These are phyloP conservation scores for Zophobas atratus DNA, from an alignment of 1,140 invertebrate genomes.

Conservation along the genomic window DNA sequence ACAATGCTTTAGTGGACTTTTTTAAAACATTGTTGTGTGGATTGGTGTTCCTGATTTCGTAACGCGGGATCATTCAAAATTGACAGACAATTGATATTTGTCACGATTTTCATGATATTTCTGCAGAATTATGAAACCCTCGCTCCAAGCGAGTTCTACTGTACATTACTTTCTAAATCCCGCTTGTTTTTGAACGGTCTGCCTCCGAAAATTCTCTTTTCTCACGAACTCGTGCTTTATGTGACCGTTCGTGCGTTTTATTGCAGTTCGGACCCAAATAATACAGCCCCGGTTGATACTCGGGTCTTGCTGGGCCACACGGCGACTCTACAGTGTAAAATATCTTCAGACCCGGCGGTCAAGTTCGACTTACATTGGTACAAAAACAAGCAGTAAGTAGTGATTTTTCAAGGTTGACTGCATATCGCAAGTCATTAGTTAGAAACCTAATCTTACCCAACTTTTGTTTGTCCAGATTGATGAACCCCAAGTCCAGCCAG, in stretches of 20 bases:
- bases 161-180: too few species aligned
- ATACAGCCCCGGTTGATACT: constrained; percentile 92
- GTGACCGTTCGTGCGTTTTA: constrained; percentile 41
- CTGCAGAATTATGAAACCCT: too few species aligned
- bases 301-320: constrained; percentile 91
- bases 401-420: not conserved
- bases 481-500: constrained; percentile 75
- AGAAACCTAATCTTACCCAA: too few species aligned
- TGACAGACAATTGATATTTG: too few species aligned
- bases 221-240: not conserved
- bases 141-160: too few species aligned
- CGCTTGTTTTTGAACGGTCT: too few species aligned
- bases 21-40: too few species aligned
- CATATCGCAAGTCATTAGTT: too few species aligned
- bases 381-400: constrained; percentile 85
- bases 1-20: too few species aligned
- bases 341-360: constrained; percentile 93
- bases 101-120: too few species aligned
- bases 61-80: too few species aligned
- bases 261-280: constrained; percentile 91
- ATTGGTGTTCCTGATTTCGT: too few species aligned
- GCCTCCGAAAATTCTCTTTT: not conserved
- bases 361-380: constrained; percentile 94
- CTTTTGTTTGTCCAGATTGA: constrained; percentile 69
- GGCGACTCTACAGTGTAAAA: constrained; percentile 92